These are phyloP conservation scores for Perca schrenkii DNA, from an alignment of 2,113 vertebrate species.

Conservation along the genomic window DNA sequence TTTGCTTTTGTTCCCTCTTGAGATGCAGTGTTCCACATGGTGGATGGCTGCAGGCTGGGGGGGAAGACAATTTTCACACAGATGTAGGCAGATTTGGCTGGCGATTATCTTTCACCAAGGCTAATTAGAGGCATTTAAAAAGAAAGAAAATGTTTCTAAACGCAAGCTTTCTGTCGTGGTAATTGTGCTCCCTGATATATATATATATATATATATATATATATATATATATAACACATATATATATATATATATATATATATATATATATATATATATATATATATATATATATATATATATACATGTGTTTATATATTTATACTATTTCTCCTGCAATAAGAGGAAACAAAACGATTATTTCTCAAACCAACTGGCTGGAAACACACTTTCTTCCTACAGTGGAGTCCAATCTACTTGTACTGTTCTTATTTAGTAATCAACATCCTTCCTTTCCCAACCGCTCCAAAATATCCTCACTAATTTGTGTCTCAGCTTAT, in stretches of 20 bases:
- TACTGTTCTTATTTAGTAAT: constrained; percentile 13
- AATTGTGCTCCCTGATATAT: constrained; percentile 55
- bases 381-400: constrained; percentile 19
- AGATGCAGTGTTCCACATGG: constrained; percentile 39
- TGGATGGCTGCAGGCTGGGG: constrained; percentile 35
- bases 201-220: background rate
- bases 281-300: background rate
- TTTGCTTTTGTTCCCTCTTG: constrained; percentile 47
- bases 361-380: constrained; percentile 29
- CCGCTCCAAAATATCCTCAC: constrained; percentile 18
- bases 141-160: constrained; percentile 60
- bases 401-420: background rate
- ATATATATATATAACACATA: no score
- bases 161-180: constrained; percentile 39
- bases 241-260: no score
- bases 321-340: constrained; percentile 11
- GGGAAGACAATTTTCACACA: constrained; percentile 7
- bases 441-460: constrained; percentile 4
- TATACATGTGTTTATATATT: constrained; percentile 20
- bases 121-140: constrained; percentile 67
- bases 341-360: background rate
- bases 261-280: no score
- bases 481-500: constrained; percentile 42
- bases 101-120: constrained; percentile 69
- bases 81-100: constrained; percentile 50